Base-by-base conservation (phyloP, 2,888 invertebrate species). In the Tupiocoris notatus region DNA sequence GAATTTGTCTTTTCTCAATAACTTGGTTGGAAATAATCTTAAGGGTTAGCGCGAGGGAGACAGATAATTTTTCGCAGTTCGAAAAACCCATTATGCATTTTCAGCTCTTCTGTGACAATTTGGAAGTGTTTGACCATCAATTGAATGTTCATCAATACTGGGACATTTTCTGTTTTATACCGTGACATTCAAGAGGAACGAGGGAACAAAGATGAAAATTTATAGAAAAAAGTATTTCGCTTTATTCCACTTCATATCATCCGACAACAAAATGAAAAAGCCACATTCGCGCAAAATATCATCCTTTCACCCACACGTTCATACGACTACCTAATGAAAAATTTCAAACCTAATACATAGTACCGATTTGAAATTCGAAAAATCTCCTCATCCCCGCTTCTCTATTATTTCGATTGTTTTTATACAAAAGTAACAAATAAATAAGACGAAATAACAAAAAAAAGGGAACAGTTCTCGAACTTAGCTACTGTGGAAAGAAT, bases 351-450 rank as follows among this genome's bases (percentile, higher is more conserved):
- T 58, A 59, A 18, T 70, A 70, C 70, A 70, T 21, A 59, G 70
- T 70, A 70, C 70, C 70, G 59, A 58, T 21, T 63, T 63, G 16
- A 17, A 22, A n/a, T n/a, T 58, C 57, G 16, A 24, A 54, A 21
- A 20, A 67, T 56, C 56, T 21, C 58, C 22, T 23, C 22, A 21
- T 25, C 59, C 59, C 59, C 23, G 12, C 3, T 39, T 39, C 65
- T 65, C 54, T n/a, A 65, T 65, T 39, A 39, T 18, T 20, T 24
- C 65, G 54, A 64, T 64, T 65, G 25, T 65, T 39, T 65, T 65
- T 70, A 58, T 23, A 23, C 57, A 70, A 70, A 70, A 70, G 70
- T 70, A 70, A 70, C 70, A 70, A 70, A 70, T 59, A 59, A 70
- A 70, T 59, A 54, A 70, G 59, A 39, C 39, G 39, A 24, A 58